Evolutionary conservation across 2,797 vertebrate species (phyloP).

Genomic region (Epinephelus coioides): DNA sequence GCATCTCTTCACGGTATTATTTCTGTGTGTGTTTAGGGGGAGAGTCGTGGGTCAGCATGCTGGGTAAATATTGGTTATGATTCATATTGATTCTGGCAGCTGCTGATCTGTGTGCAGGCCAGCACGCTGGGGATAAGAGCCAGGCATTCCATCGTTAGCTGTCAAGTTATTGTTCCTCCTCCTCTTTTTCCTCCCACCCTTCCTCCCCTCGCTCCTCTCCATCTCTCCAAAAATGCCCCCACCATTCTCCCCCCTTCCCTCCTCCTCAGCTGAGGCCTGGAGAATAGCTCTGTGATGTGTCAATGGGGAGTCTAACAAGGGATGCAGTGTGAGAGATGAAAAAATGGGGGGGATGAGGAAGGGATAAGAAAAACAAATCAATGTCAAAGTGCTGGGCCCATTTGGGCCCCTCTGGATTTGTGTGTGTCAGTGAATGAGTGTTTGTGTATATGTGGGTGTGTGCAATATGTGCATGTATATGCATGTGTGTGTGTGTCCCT

Average conservation of each 20-base stretch:
- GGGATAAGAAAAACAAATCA: slow-evolving; percentile 84
- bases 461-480: slow-evolving; percentile 67
- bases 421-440: slow-evolving; percentile 69
- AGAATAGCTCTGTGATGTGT: slow-evolving; percentile 77
- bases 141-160: slow-evolving; percentile 83
- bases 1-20: slow-evolving; percentile 67
- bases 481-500: slow-evolving; percentile 53
- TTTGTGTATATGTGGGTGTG: slow-evolving; percentile 54
- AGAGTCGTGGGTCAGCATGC: slow-evolving; percentile 78
- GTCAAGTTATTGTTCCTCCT: slow-evolving; percentile 78
- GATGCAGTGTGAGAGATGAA: slow-evolving; percentile 74
- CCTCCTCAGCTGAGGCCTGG: slow-evolving; percentile 47
- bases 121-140: slow-evolving; percentile 74
- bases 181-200: slow-evolving; percentile 41
- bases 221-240: slow-evolving; percentile 57
- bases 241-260: slow-evolving; percentile 18
- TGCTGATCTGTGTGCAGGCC: slow-evolving; percentile 80
- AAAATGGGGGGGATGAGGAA: slow-evolving; percentile 70
- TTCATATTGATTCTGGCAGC: slow-evolving; percentile 86
- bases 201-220: slow-evolving; percentile 23
- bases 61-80: slow-evolving; percentile 86
- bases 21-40: slow-evolving; percentile 66
- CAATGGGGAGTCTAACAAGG: slow-evolving; percentile 80
- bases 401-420: slow-evolving; percentile 79
- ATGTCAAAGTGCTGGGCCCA: slow-evolving; percentile 79